A percentile compares a stretch with the other conserved stretches of the same genome.
These are phyloP conservation scores for Pinctada fucata DNA, from an alignment of 2,888 invertebrate genomes.

Conservation along the genomic window DNA sequence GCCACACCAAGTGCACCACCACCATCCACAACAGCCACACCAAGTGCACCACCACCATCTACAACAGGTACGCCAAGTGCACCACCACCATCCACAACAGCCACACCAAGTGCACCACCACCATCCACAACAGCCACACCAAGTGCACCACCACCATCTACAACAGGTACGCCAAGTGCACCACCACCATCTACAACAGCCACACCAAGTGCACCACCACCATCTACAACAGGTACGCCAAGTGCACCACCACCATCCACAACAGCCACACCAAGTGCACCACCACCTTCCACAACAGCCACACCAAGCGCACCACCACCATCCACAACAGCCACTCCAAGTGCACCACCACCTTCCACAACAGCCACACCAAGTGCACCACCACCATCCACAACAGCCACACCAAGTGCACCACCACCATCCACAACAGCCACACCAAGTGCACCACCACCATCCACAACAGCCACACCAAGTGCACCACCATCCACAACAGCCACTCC, in stretches of 20 bases:
- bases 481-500: background rate
- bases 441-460: background rate
- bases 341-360: constrained; percentile 2
- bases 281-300: background rate
- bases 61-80: constrained; percentile 4
- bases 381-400: background rate
- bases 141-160: background rate
- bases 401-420: background rate
- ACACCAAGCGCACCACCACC: constrained; percentile 3
- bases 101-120: background rate
- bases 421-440: background rate
- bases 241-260: background rate
- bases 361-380: background rate
- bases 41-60: background rate
- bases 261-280: background rate
- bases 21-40: background rate
- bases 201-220: constrained; percentile 7
- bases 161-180: background rate
- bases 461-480: background rate
- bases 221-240: background rate
- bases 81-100: background rate
- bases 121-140: constrained; percentile 6
- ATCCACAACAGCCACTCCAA: constrained; percentile 3
- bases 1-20: constrained; percentile 8
- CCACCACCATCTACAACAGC: background rate